Base-by-base conservation (phyloP, 2,797 vertebrate genomes). In the Takifugu ocellatus region DNA sequence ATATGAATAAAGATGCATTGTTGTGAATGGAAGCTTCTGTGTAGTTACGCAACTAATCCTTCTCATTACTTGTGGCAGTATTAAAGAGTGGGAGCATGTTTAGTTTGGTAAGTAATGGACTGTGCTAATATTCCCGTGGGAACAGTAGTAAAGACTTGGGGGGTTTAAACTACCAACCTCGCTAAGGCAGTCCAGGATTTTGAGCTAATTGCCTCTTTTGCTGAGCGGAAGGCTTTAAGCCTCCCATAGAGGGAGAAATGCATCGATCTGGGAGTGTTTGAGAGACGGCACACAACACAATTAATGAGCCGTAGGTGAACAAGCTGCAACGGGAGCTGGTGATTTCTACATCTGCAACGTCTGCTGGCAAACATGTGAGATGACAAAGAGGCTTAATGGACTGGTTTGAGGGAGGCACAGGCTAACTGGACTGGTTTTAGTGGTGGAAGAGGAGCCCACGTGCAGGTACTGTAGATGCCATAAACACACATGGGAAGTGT, bases 61-160 rank as follows among this genome's bases (percentile, higher is more conserved):
- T 8, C 70, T 86, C 74, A 72, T 87, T 85, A 75, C 75, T 56
- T 42, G 51, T 29, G 65, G 49, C 67, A 75, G 60, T 54, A 63
- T 79, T 81, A 74, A 78, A 83, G 61, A 27, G 56, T 69, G 75
- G 57, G 59, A 85, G 84, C 74, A 66, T 80, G 77, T 77, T 85
- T 78, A 70, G 66, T 82, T 84, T 70, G 74, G 51, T 79, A 83
- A 84, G 72, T 63, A 77, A 68, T 54, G 61, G 59, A 53, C 72
- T 63, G 58, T 49, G 73, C 64, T 78, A 64, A 77, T 81, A 77
- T 84, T 88, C 84, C 80, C 86, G 77, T 88, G 86, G 83, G 86
- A 89, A 89, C 77, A 58, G 66, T 60, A 39, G 39, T 25, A 36
- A 15, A 7, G 66, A 75, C 68, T 78, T 78, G 74, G 62, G 43